phyloP scores from a whole-genome alignment of 2,113 vertebrate species.

The Tautogolabrus adspersus region DNA sequence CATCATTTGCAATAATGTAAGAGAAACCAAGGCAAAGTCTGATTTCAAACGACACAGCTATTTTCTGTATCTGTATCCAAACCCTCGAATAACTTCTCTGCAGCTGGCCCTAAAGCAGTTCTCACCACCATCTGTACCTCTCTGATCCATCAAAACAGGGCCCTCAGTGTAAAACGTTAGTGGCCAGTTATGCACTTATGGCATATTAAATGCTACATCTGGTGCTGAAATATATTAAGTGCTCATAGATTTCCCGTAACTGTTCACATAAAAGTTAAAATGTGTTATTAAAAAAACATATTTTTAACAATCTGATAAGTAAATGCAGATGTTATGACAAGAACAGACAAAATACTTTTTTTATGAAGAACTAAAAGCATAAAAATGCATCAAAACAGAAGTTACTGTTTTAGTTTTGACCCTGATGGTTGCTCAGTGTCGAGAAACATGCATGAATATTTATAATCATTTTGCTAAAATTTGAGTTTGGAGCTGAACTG shows the following conservation, averaged over 20 bases:
- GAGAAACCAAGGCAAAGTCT: neutral
- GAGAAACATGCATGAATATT: neutral
- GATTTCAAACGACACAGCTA: neutral
- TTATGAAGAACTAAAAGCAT: neutral
- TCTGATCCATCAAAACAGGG: conserved; percentile 9
- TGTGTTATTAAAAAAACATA: neutral
- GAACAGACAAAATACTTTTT: neutral
- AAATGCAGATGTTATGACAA: neutral
- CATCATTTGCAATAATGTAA: neutral
- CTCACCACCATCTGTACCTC: conserved; percentile 8
- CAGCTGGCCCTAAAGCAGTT: neutral
- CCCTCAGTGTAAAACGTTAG: neutral
- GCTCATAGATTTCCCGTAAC: neutral
- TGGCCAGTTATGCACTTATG: conserved; percentile 4
- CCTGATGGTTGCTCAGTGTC: neutral
- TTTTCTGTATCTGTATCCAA: neutral
- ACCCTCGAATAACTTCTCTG: neutral
- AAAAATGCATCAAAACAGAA: neutral
- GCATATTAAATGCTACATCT: conserved; percentile 13
- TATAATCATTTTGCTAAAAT: neutral
- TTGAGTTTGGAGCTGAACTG: neutral
- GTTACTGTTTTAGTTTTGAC: neutral
- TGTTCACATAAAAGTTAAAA: conserved; percentile 2
- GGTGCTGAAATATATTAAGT: neutral
- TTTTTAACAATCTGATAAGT: neutral